Percentiles rank a stretch among this genome's conserved stretches.
Conservation (phyloP, 2,888 invertebrate genomes). For the Drosophila vallismaia region DNA sequence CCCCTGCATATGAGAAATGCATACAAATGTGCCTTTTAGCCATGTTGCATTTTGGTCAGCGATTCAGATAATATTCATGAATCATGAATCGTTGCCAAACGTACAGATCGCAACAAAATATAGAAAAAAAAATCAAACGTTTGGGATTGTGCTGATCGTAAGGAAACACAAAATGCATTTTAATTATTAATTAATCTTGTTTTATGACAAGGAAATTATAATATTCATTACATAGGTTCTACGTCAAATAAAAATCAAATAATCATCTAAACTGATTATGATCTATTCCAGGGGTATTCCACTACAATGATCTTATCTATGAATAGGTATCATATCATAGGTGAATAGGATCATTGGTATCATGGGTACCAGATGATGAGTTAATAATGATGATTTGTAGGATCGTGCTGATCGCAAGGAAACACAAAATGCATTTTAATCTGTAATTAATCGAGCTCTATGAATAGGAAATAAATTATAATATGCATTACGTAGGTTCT, state of each 20-base stretch:
- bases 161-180: background rate
- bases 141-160: background rate
- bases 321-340: too few relatives aligned
- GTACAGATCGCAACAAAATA: slow-evolving; percentile 1
- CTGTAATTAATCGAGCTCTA: slow-evolving; percentile 4
- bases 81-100: slow-evolving; percentile 14
- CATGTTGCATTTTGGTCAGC: slow-evolving; percentile 24
- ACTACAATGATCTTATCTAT: too few relatives aligned
- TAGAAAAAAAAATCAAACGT: slow-evolving; percentile 2
- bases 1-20: slow-evolving; percentile 44
- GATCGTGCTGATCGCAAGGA: background rate
- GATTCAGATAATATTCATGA: slow-evolving; percentile 12
- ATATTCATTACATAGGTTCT: background rate
- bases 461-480: too few relatives aligned
- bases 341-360: too few relatives aligned
- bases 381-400: background rate
- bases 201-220: too few relatives aligned
- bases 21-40: slow-evolving; percentile 56
- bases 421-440: background rate
- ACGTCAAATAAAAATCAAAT: background rate
- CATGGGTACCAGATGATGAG: background rate
- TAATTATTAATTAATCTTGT: slow-evolving; percentile 7
- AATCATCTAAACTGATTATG: too few relatives aligned
- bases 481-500: background rate
- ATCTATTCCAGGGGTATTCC: too few relatives aligned